phyloP scores from a whole-genome alignment of 2,888 invertebrate species.

The Drosophila helvetica region DNA sequence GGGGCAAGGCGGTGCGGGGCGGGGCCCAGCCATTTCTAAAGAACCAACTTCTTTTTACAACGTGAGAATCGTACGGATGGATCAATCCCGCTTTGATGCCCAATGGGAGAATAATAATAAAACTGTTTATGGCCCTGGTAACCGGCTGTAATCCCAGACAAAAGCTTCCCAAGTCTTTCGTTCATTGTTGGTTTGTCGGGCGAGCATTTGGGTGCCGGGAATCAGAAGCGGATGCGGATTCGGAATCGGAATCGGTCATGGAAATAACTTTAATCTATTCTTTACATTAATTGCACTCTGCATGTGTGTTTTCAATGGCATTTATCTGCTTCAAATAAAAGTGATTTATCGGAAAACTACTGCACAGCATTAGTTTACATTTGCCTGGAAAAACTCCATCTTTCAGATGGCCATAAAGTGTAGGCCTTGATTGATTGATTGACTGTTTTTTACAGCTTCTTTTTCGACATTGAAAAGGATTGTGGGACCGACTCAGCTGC shows the following conservation, averaged over 20 bases:
- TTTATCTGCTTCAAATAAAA: slow-evolving; percentile 17
- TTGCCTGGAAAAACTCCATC: too few species aligned
- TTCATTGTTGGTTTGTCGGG: slow-evolving; percentile 13
- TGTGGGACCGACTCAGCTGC: too few species aligned
- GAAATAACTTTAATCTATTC: slow-evolving; percentile 36
- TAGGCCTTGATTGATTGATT: too few species aligned
- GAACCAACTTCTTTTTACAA: slow-evolving; percentile 41
- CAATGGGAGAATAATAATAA: not conserved
- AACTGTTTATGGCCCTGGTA: slow-evolving; percentile 38
- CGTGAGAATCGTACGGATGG: slow-evolving; percentile 45
- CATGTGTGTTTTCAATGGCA: not conserved
- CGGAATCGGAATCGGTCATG: slow-evolving; percentile 29
- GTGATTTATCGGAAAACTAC: too few species aligned
- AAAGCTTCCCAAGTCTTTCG: slow-evolving; percentile 29
- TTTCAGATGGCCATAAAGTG: too few species aligned
- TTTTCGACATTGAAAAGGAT: too few species aligned
- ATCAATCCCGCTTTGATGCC: slow-evolving; percentile 32
- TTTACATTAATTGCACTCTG: slow-evolving; percentile 29
- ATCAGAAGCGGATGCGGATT: too few species aligned
- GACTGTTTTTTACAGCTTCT: too few species aligned
- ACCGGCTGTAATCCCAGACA: slow-evolving; percentile 43
- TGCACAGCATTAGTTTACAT: too few species aligned
- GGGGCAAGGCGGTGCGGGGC: not conserved
- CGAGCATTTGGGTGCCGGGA: too few species aligned
- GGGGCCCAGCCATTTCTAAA: slow-evolving; percentile 32